phyloP scores from a whole-genome alignment of 1,140 invertebrate genomes.

The Orius insidiosus region DNA sequence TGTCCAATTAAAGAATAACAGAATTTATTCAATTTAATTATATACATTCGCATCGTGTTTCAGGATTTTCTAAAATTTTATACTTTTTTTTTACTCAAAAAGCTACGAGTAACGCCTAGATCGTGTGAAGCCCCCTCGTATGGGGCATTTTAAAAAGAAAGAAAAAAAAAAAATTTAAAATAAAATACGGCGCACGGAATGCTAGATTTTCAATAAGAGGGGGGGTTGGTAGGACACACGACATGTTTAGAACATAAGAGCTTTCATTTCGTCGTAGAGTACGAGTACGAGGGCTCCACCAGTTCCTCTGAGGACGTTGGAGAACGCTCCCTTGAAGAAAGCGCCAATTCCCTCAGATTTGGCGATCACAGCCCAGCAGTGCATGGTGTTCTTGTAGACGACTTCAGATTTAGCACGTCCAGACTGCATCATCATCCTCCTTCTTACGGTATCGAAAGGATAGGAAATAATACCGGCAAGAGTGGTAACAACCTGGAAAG shows the following conservation, averaged over 20 bases:
- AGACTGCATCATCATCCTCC: slow-evolving; percentile 84
- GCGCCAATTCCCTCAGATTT: slow-evolving; percentile 44
- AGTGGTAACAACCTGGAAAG: slow-evolving; percentile 45
- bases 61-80: too few relatives aligned
- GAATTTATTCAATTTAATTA: too few relatives aligned
- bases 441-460: slow-evolving; percentile 76
- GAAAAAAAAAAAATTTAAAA: too few relatives aligned
- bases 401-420: slow-evolving; percentile 46
- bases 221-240: too few relatives aligned
- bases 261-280: slow-evolving; percentile 61
- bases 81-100: too few relatives aligned
- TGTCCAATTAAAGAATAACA: too few relatives aligned
- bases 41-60: too few relatives aligned
- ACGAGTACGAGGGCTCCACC: slow-evolving; percentile 63
- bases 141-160: too few relatives aligned
- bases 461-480: slow-evolving; percentile 68
- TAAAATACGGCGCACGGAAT: too few relatives aligned
- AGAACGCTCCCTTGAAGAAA: slow-evolving; percentile 72
- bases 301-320: slow-evolving; percentile 60
- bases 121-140: too few relatives aligned
- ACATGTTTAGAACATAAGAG: slow-evolving; percentile 28
- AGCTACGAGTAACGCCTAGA: too few relatives aligned
- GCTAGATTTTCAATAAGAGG: too few relatives aligned
- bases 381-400: slow-evolving; percentile 53
- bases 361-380: slow-evolving; percentile 54